Conservation (phyloP, 2,797 vertebrate genomes). For the Vipera latastei region DNA sequence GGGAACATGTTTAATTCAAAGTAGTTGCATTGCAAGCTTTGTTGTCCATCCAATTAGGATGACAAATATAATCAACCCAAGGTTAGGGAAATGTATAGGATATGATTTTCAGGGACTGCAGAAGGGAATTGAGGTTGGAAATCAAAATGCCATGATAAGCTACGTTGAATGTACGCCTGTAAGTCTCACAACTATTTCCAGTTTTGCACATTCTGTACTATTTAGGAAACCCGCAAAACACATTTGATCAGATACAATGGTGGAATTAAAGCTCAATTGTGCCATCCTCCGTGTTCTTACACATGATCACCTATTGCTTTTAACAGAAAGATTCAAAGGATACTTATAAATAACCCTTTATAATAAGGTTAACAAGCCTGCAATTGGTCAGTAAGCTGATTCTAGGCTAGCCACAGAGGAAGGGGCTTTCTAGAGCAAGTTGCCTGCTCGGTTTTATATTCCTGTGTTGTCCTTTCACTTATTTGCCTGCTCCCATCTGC, state of each 20-base stretch:
- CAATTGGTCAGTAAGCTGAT: neutral
- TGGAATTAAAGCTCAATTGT: neutral
- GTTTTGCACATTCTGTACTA: neutral
- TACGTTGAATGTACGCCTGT: neutral
- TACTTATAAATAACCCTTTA: neutral
- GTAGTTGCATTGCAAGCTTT: constrained; percentile 11
- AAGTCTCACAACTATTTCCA: neutral
- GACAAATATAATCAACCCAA: neutral
- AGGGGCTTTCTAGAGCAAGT: neutral
- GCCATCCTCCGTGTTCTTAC: neutral
- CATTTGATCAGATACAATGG: neutral
- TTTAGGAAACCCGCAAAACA: neutral
- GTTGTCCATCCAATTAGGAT: neutral
- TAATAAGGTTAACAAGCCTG: neutral
- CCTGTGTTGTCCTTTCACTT: neutral
- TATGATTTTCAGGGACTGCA: neutral
- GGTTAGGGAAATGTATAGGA: neutral
- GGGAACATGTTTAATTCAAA: neutral
- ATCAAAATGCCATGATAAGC: neutral
- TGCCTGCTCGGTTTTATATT: neutral
- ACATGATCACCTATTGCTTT: neutral
- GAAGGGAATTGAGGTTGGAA: neutral
- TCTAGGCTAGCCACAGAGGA: neutral
- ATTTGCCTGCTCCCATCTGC: neutral
- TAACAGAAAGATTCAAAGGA: neutral